Conservation (phyloP, 2,888 invertebrate genomes). For the Patella pellucida region DNA sequence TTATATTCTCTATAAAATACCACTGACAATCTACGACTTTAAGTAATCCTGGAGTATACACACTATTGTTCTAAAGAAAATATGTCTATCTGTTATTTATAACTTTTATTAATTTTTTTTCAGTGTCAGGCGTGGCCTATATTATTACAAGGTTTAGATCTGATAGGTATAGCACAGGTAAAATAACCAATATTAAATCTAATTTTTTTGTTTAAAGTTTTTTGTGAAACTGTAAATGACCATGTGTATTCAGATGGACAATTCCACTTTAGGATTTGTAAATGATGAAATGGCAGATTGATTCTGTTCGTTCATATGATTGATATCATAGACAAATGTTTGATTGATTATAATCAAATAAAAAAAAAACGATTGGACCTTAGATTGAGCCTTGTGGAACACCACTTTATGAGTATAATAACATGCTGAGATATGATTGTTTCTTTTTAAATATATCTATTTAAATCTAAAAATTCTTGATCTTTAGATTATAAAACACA, state of each 20-base stretch:
- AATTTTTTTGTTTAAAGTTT: background rate
- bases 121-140: conserved; percentile 96
- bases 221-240: background rate
- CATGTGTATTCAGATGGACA: background rate
- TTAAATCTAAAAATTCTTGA: background rate
- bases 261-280: background rate
- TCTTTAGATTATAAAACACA: background rate
- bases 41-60: too few relatives aligned
- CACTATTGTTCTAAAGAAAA: too few relatives aligned
- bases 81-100: too few relatives aligned
- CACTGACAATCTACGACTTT: too few relatives aligned
- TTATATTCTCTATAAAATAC: too few relatives aligned
- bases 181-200: background rate
- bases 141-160: conserved; percentile 87
- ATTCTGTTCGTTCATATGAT: too few relatives aligned
- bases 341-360: too few relatives aligned
- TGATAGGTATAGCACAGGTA: conserved; percentile 94
- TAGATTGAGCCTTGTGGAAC: too few relatives aligned
- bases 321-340: too few relatives aligned
- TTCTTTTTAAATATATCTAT: background rate
- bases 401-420: too few relatives aligned
- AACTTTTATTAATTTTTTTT: conserved; percentile 68
- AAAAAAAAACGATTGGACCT: too few relatives aligned
- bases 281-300: too few relatives aligned
- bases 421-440: background rate